phyloP scores from a whole-genome alignment of 2,888 invertebrate genomes.

The Perizoma flavofasciatum region DNA sequence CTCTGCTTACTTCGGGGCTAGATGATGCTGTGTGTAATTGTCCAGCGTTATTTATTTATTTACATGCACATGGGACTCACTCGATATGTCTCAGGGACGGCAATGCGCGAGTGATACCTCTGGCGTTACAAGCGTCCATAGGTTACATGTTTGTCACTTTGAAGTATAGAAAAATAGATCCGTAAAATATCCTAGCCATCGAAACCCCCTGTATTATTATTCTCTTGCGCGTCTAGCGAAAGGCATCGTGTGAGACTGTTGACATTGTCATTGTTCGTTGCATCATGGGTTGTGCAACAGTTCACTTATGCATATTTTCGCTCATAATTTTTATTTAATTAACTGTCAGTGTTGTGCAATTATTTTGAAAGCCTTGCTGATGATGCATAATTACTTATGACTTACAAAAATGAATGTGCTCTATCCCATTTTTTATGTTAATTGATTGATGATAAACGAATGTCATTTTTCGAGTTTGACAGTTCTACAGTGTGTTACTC shows the following conservation, averaged over 20 bases:
- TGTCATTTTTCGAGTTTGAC: too few species aligned
- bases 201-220: constrained; percentile 35
- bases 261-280: constrained; percentile 36
- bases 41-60: too few species aligned
- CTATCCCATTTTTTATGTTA: background rate
- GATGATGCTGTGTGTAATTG: too few species aligned
- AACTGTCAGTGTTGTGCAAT: constrained; percentile 21
- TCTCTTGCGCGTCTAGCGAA: constrained; percentile 42
- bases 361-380: constrained; percentile 11
- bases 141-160: too few species aligned
- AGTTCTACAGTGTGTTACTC: too few species aligned
- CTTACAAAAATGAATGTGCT: constrained; percentile 1
- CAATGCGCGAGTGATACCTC: too few species aligned
- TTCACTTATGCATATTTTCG: constrained; percentile 17
- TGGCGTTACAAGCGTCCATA: too few species aligned
- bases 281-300: constrained; percentile 19
- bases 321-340: constrained; percentile 21
- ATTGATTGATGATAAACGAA: background rate
- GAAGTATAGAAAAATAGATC: background rate
- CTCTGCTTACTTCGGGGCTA: too few species aligned
- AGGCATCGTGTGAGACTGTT: constrained; percentile 42
- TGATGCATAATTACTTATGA: constrained; percentile 11
- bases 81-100: too few species aligned
- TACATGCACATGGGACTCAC: too few species aligned
- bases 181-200: background rate